Evolutionary conservation across 1,140 invertebrate species (phyloP).

Genomic region (Aleiodes sp.): DNA sequence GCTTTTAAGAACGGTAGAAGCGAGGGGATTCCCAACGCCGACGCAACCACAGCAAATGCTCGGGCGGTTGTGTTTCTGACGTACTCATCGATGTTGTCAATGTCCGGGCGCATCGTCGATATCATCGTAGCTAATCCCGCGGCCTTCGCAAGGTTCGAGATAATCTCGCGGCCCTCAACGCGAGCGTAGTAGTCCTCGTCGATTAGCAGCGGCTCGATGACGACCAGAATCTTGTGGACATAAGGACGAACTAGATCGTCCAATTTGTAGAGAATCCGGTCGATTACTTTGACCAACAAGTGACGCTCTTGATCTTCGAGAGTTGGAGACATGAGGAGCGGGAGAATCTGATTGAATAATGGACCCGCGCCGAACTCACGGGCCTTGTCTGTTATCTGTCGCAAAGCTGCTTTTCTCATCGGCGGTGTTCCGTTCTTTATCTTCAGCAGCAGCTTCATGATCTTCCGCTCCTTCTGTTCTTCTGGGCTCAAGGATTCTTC

Average conservation of each 20-base stretch:
- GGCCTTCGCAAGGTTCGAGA: conserved; percentile 99
- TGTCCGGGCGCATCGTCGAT: conserved; percentile 99
- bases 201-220: conserved; percentile 98
- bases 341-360: conserved; percentile 98
- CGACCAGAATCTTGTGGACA: conserved; percentile 99
- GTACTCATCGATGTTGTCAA: conserved; percentile 99
- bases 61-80: conserved; percentile 98
- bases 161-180: conserved; percentile 99
- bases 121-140: conserved; percentile 99
- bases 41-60: conserved; percentile 99
- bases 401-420: conserved; percentile 96
- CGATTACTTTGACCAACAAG: conserved; percentile 99
- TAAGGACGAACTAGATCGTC: conserved; percentile 99
- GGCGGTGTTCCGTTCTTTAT: conserved; percentile 99
- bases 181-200: conserved; percentile 99
- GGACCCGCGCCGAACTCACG: conserved; percentile 98
- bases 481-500: conserved; percentile 95
- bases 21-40: conserved; percentile 97
- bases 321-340: conserved; percentile 98
- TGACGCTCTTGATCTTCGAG: conserved; percentile 99
- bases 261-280: conserved; percentile 97
- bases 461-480: conserved; percentile 98
- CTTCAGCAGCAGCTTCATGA: conserved; percentile 98
- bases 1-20: conserved; percentile 98
- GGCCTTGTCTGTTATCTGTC: conserved; percentile 99